A percentile compares a stretch with the other conserved stretches of the same genome.
phyloP scores from a whole-genome alignment of 2,113 vertebrate species.

The Eretmodus cyanostictus region DNA sequence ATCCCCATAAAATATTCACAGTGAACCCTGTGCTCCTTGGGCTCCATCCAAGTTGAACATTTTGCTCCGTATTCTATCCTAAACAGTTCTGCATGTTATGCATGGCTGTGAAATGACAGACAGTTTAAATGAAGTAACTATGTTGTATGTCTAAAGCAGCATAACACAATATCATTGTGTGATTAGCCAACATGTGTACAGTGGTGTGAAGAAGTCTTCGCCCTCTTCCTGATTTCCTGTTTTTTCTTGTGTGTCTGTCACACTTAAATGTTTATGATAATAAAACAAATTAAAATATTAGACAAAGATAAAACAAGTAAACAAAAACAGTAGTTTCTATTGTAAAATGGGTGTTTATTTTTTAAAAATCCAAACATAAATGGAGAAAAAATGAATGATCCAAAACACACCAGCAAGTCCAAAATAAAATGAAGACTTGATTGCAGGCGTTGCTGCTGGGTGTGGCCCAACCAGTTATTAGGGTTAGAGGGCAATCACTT shows the following conservation, averaged over 20 bases:
- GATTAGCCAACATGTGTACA: background rate
- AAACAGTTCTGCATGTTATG: background rate
- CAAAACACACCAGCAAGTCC: background rate
- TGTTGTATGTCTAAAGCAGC: background rate
- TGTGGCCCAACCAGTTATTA: background rate
- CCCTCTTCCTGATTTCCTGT: background rate
- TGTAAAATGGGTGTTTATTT: background rate
- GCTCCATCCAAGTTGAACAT: background rate
- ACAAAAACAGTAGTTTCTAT: background rate
- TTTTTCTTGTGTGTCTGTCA: background rate
- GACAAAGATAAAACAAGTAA: background rate
- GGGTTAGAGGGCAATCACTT: background rate
- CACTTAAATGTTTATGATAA: background rate
- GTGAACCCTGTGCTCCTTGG: background rate
- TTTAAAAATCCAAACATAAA: background rate
- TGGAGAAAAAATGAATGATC: background rate
- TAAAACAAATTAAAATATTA: background rate
- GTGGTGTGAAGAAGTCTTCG: background rate
- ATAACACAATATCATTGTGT: background rate
- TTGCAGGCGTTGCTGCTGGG: background rate
- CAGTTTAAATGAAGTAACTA: rapidly evolving
- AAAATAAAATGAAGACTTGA: background rate
- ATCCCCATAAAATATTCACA: background rate
- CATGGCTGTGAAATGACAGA: background rate
- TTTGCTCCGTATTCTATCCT: background rate